phyloP scores from a whole-genome alignment of 1,140 invertebrate species.

The Anoplolepis gracilipes region DNA sequence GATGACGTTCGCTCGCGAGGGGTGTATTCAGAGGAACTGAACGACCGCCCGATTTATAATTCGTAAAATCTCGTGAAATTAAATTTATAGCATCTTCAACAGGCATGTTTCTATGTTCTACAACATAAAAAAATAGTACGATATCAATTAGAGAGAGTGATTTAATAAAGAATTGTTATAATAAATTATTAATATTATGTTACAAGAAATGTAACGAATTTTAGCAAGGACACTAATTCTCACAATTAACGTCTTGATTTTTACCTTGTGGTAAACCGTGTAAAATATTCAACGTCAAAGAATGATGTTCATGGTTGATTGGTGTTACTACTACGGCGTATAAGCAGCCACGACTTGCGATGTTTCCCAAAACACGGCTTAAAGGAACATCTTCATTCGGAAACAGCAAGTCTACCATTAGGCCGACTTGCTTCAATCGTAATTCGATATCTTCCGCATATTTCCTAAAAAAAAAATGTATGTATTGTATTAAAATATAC shows the following conservation, averaged over 20 bases:
- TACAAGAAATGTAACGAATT: too few species aligned
- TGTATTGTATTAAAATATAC: constrained; percentile 66
- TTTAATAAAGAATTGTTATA: too few species aligned
- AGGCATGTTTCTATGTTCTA: constrained; percentile 97
- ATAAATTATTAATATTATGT: not conserved
- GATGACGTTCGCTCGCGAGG: constrained; percentile 86
- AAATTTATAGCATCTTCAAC: constrained; percentile 95
- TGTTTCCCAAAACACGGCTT: constrained; percentile 94
- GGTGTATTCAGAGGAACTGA: constrained; percentile 82
- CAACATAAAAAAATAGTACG: constrained; percentile 59
- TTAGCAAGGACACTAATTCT: not conserved
- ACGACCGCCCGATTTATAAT: constrained; percentile 89
- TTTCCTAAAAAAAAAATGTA: constrained; percentile 86
- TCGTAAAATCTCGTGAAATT: constrained; percentile 92
- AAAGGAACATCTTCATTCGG: constrained; percentile 95
- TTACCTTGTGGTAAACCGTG: constrained; percentile 96
- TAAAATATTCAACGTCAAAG: constrained; percentile 95
- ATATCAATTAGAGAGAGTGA: constrained; percentile 1
- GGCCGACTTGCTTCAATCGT: constrained; percentile 91
- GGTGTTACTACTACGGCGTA: constrained; percentile 95
- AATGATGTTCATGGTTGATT: constrained; percentile 93
- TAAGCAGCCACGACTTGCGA: constrained; percentile 93
- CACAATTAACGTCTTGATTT: not conserved
- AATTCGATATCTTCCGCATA: constrained; percentile 96
- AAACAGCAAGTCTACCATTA: constrained; percentile 95